Evolutionary conservation across 2,113 vertebrate genomes (phyloP), one percentile per base, ranked within the genome.

Genomic region (Macaca mulatta): DNA sequence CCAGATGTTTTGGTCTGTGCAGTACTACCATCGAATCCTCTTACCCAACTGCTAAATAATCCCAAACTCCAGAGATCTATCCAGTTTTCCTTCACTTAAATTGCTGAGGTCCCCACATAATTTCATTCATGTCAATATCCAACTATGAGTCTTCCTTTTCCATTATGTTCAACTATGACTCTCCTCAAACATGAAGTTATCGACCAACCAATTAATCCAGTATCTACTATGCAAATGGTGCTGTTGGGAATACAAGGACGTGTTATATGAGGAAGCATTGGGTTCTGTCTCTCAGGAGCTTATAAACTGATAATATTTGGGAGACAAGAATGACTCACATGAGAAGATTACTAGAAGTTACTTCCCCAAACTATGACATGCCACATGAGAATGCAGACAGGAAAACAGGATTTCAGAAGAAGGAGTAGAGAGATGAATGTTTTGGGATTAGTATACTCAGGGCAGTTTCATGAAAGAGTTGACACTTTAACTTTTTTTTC

Each of bases 1-100:
- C 61, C 94, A 98, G 96, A 96, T 98, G 82, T 92, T 85, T 93
- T 90, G 80, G 67, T 93, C 67, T 67, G 40, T 86, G 57, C 81
- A 72, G 35, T 79, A 90, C 75, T 84, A 90, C 50, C 35, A 93
- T 69, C n/a, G 17, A 96, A 78, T 90, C 74, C 22, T 70, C 32
- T 90, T 78, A 84, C 13, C 27, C 23, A 95, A 82, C 59, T 61
- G 61, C 48, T 84, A 96, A 80, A 89, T 83, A 94, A 96, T 57
- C 16, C 13, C 23, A 40, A 81, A 35, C 6, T 79, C 57, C 30
- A 89, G 64, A 96, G 40, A 55, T 87, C 27, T 86, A 70, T 75
- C 27, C 35, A 45, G 0, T 88, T 89, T 93, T 94, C 43, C 78
- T 70, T 91, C 13, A 91, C 67, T 92, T 80, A 27, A 97, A 20